Conservation (phyloP, 1,140 invertebrate genomes). For the Drosophila insularis region DNA sequence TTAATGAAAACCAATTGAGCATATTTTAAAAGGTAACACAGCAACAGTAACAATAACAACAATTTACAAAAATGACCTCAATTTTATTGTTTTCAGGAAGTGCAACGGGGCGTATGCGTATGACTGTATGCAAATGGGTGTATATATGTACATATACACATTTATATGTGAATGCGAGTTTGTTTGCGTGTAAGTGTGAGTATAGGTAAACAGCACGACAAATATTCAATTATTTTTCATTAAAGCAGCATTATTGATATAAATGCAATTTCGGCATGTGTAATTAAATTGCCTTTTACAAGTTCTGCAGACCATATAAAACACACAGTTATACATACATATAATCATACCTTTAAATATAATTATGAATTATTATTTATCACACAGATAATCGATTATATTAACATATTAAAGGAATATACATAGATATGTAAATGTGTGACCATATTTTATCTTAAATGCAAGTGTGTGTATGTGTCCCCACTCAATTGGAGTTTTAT, state of each 20-base stretch:
- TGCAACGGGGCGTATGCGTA: constrained; percentile 37
- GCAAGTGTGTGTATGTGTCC: background rate
- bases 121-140: constrained; percentile 8
- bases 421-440: background rate
- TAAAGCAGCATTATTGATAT: constrained; percentile 66
- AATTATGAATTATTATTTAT: constrained; percentile 38
- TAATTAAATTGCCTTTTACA: constrained; percentile 67
- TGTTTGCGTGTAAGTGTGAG: constrained; percentile 22
- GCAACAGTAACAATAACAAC: constrained; percentile 27
- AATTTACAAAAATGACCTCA: constrained; percentile 56
- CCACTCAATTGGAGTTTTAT: no score
- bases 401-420: constrained; percentile 22
- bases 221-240: constrained; percentile 75
- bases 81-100: constrained; percentile 58
- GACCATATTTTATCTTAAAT: background rate
- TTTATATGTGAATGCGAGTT: constrained; percentile 19
- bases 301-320: constrained; percentile 25
- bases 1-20: constrained; percentile 42
- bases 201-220: constrained; percentile 45
- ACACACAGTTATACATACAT: background rate
- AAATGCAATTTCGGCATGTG: constrained; percentile 60
- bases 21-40: constrained; percentile 36
- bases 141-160: background rate
- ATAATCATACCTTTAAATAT: constrained; percentile 3
- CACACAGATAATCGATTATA: constrained; percentile 31